Conservation (phyloP, 2,888 invertebrate species). For the Ceramica pisi region DNA sequence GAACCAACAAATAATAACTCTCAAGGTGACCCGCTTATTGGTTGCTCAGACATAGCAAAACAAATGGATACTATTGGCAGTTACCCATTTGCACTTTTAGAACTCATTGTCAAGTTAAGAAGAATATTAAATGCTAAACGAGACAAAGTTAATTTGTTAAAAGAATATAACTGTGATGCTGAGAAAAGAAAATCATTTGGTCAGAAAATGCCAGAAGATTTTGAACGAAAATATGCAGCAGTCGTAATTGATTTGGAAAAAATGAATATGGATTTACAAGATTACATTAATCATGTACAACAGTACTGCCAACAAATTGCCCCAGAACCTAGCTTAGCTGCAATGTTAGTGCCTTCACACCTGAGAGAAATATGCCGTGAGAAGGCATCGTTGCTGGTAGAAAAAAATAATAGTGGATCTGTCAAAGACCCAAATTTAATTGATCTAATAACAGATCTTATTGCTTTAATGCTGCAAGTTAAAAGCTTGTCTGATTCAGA, state of each 20-base stretch:
- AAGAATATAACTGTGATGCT: slow-evolving; percentile 97
- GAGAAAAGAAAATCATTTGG: slow-evolving; percentile 96
- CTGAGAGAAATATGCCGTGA: slow-evolving; percentile 96
- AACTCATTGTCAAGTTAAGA: slow-evolving; percentile 96
- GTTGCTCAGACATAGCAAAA: slow-evolving; percentile 86
- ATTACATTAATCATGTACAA: slow-evolving; percentile 96
- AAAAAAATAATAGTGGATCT: slow-evolving; percentile 92
- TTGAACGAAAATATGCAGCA: slow-evolving; percentile 97
- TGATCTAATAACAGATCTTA: slow-evolving; percentile 96
- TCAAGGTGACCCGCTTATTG: slow-evolving; percentile 94
- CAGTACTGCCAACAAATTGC: slow-evolving; percentile 96
- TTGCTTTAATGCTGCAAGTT: slow-evolving; percentile 97
- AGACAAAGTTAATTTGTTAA: slow-evolving; percentile 94
- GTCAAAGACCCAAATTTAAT: slow-evolving; percentile 92
- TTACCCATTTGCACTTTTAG: slow-evolving; percentile 96
- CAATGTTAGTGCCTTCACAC: slow-evolving; percentile 97
- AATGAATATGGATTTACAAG: slow-evolving; percentile 96
- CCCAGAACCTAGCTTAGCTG: slow-evolving; percentile 96
- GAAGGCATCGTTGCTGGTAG: slow-evolving; percentile 95
- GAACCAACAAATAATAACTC: slow-evolving; percentile 82
- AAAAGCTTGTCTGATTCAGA: slow-evolving; percentile 95
- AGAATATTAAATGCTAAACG: slow-evolving; percentile 96
- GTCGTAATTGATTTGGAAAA: slow-evolving; percentile 97
- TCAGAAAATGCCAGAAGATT: slow-evolving; percentile 95
- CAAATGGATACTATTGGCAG: slow-evolving; percentile 92